Evolutionary conservation across 1,140 invertebrate genomes (phyloP), one percentile per base, ranked within the genome.

Genomic region (Radopholus similis): DNA sequence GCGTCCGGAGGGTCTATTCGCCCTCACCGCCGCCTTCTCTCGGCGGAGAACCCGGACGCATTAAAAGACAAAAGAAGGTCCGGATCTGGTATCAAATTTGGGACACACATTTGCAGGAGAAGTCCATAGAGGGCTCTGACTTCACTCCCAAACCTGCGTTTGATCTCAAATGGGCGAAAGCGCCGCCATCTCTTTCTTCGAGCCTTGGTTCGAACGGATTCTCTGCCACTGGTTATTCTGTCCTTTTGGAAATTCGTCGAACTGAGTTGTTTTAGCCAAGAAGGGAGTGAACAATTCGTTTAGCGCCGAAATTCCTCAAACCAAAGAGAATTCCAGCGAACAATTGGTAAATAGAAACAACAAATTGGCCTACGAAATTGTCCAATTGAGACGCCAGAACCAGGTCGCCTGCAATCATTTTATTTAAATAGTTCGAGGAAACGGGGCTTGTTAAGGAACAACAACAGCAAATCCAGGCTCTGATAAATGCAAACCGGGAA

Each of bases 81-180:
- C 5, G 9, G 26, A 13, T 2, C 30, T 26, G 26, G 21, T 11
- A 18, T 23, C 2, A 47, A 15, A 13, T 28, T 47, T 5, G 23
- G 26, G n/a, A 11, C 44, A 40, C 15, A 6, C 38, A 21, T 3
- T 60, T 60, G 18, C 15, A 62, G 59, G 59, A 62, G 9, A 44
- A 32, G 2, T 47, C 28, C 13, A 28, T 21, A 23, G 59, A 62
- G 6, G 42, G 23, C n/a, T 15, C 11, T 23, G 21, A 47, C 21
- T 49, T 28, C 18, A 13, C 34, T 62, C 28, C 59, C 15, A 26
- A 28, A 34, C 47, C 34, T 26, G 34, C 40, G 40, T 15, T 47
- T n/a, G n/a, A n/a, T 32, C 49, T 21, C 38, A 47, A 62, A 62
- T 62, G 59, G 59, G 59, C 59, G 2, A 62, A 47, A 62, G 59